Evolutionary conservation across 2,888 invertebrate genomes (phyloP).

Genomic region (Thysanoteuthis rhombus): DNA sequence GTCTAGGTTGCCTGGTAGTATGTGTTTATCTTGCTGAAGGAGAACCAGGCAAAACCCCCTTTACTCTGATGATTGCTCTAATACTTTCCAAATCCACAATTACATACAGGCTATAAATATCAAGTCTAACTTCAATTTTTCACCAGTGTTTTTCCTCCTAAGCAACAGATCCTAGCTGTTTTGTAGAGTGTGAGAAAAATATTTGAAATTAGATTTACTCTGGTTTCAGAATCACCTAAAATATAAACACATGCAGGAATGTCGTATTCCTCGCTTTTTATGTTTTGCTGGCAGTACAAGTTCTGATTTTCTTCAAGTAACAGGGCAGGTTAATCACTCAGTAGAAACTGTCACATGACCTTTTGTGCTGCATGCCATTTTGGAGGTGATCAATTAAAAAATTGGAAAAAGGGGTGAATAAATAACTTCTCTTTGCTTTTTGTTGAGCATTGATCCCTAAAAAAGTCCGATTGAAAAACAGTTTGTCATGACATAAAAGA

Average conservation of each 20-base stretch:
- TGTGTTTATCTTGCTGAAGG: neutral
- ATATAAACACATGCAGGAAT: neutral
- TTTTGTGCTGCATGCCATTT: no score
- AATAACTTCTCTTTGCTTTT: no score
- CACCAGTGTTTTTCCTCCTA: neutral
- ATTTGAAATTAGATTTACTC: neutral
- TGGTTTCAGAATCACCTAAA: neutral
- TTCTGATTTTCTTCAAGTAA: no score
- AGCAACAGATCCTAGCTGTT: neutral
- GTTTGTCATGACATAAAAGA: no score
- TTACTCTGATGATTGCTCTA: neutral
- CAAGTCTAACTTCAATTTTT: neutral
- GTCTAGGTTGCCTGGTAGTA: neutral
- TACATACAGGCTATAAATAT: neutral
- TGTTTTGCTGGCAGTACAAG: no score
- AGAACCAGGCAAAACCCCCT: neutral
- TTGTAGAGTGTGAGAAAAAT: neutral
- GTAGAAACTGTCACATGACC: no score
- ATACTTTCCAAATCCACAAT: neutral
- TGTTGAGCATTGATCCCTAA: no score
- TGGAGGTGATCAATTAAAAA: no score
- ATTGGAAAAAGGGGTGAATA: no score
- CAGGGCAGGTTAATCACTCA: no score
- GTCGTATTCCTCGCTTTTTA: neutral
- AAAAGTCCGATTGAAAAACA: no score